phyloP scores from a whole-genome alignment of 2,888 invertebrate genomes.

The Erebia epiphron region DNA sequence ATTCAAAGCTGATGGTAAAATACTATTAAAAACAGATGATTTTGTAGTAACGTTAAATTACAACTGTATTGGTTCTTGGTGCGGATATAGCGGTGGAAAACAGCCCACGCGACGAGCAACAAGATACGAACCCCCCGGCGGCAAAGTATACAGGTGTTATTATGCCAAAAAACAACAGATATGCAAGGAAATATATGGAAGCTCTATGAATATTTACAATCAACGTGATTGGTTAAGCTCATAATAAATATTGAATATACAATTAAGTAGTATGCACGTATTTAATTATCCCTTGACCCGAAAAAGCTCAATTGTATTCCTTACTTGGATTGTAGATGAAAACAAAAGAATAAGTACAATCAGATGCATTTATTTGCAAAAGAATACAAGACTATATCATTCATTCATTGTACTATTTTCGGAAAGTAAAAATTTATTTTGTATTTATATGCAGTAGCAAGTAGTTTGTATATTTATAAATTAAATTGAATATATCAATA shows the following conservation, averaged over 20 bases:
- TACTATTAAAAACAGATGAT: slow-evolving; percentile 60
- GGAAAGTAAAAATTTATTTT: slow-evolving; percentile 8
- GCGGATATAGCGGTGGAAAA: slow-evolving; percentile 60
- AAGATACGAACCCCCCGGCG: slow-evolving; percentile 60
- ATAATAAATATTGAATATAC: slow-evolving; percentile 22
- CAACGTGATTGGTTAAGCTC: slow-evolving; percentile 47
- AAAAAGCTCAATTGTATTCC: slow-evolving; percentile 20
- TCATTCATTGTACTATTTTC: slow-evolving; percentile 21
- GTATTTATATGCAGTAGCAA: not conserved
- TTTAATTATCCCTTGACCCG: slow-evolving; percentile 15
- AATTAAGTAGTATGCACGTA: not conserved
- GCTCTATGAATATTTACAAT: slow-evolving; percentile 46
- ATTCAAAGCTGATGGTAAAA: slow-evolving; percentile 49
- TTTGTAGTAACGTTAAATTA: slow-evolving; percentile 54
- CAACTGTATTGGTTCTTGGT: slow-evolving; percentile 60
- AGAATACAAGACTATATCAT: not conserved
- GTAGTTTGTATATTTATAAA: not conserved
- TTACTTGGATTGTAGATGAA: slow-evolving; percentile 16
- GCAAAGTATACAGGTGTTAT: slow-evolving; percentile 64
- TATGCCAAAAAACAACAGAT: slow-evolving; percentile 69
- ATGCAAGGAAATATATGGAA: slow-evolving; percentile 56
- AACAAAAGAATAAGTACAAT: slow-evolving; percentile 20
- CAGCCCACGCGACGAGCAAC: slow-evolving; percentile 46
- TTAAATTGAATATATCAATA: too few relatives aligned
- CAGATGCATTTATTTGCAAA: not conserved